Evolutionary conservation across 2,797 vertebrate species (phyloP).

Genomic region (Sebastes itinus): DNA sequence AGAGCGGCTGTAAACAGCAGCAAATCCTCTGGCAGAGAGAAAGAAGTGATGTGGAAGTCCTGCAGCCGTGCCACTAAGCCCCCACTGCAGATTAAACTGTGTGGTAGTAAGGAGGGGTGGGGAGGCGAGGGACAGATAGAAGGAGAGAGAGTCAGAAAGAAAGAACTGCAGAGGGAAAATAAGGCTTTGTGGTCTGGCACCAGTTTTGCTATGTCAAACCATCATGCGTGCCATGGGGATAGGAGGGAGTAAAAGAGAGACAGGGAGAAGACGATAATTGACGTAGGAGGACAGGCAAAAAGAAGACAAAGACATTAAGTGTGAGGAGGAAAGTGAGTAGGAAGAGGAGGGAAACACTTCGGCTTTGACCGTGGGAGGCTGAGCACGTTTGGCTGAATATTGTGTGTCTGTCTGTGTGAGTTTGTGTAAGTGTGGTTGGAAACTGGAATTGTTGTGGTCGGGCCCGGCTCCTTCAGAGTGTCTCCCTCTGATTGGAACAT

Average conservation of each 20-base stretch:
- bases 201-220: conserved; percentile 64
- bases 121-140: conserved; percentile 10
- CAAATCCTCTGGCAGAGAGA: conserved; percentile 64
- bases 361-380: conserved; percentile 11
- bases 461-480: conserved; percentile 50
- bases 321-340: not conserved
- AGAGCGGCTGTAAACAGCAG: conserved; percentile 44
- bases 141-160: conserved; percentile 25
- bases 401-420: conserved; percentile 32
- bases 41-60: conserved; percentile 74
- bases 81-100: conserved; percentile 74
- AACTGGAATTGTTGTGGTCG: conserved; percentile 72
- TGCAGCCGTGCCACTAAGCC: conserved; percentile 72
- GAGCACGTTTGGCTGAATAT: conserved; percentile 26
- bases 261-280: conserved; percentile 25
- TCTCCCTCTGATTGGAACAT: conserved; percentile 58
- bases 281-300: conserved; percentile 16
- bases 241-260: conserved; percentile 32
- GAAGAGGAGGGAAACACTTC: conserved; percentile 38
- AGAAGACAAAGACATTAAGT: conserved; percentile 27
- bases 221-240: conserved; percentile 56
- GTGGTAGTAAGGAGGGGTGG: conserved; percentile 46
- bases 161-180: conserved; percentile 64
- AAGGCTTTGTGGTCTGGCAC: conserved; percentile 73
- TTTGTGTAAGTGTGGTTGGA: conserved; percentile 56